A percentile compares a stretch with the other conserved stretches of the same genome.
These are phyloP conservation scores for Nothocercus julius DNA, from an alignment of 2,113 vertebrate genomes.

Conservation along the genomic window DNA sequence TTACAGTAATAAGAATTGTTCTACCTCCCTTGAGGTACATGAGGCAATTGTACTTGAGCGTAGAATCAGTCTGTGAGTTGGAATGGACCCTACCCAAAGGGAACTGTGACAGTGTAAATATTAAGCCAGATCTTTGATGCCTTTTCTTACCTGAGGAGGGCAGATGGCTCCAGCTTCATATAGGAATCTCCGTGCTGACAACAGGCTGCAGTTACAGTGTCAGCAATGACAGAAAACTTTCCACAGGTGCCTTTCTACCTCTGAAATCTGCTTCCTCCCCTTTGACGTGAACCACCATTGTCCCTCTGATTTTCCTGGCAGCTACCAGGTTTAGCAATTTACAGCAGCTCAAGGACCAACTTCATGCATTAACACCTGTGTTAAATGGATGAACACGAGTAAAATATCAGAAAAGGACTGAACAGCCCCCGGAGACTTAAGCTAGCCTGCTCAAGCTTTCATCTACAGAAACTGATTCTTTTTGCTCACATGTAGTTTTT, in stretches of 20 bases:
- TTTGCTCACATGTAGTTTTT: not conserved
- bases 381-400: not conserved
- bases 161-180: not conserved
- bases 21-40: not conserved
- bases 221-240: not conserved
- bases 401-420: not conserved
- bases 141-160: not conserved
- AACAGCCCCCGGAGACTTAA: not conserved
- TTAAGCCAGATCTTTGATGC: not conserved
- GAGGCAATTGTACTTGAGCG: not conserved
- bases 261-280: not conserved
- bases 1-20: not conserved
- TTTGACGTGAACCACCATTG: not conserved
- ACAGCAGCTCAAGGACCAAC: not conserved
- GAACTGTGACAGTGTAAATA: not conserved
- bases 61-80: not conserved
- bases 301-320: not conserved
- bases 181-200: not conserved
- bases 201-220: not conserved
- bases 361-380: not conserved
- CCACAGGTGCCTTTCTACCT: not conserved
- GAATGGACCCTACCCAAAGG: not conserved
- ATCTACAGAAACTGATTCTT: not conserved
- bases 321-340: not conserved
- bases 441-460: not conserved